Evolutionary conservation across 2,888 invertebrate species (phyloP), one percentile per base, ranked within the genome.

Genomic region (Oegoconia quadripuncta): DNA sequence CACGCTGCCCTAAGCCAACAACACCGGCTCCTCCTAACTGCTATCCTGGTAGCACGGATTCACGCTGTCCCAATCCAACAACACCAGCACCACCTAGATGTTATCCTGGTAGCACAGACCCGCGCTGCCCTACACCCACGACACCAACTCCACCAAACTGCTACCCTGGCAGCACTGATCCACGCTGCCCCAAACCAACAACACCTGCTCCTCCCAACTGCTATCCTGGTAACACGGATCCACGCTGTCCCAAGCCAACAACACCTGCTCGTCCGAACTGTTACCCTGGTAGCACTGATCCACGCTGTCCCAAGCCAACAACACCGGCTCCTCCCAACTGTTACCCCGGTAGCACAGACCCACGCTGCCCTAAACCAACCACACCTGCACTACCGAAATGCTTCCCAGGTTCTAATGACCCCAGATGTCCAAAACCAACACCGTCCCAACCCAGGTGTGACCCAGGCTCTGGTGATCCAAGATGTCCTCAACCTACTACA

Each of bases 111-210:
- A 55, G 55, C 6, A 54, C 38, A 13, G 67, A 69, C 33, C 61
- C 71, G 1, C 34, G 61, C 9, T 76, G 74, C 41, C 59, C 67
- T 2, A 49, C 43, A 39, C 60, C 70, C 6, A 57, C 67, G 41
- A 47, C 64, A 44, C 38, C 53, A 44, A n/a, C 41, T 14, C 30
- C 58, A 54, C 46, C 64, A 47, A 42, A 54, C 48, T 47, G 53
- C 27, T 54, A 46, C 37, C 51, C 53, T 11, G 52, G 51, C 12
- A 43, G 46, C 12, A 42, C 33, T 4, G 57, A 61, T 16, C 42
- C 48, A 1, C 29, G 49, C 0, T 72, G 73, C 18, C 73, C 69
- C 1, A 62, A 56, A 22, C 61, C 66, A 17, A 51, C 65, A 0
- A 54, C 64, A 4, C 52, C 57, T 3, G 34, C 50, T 8, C 39